Percentiles rank a stretch among this genome's conserved stretches.
These are phyloP conservation scores for Melanerpes aurifrons DNA, from an alignment of 2,113 vertebrate species.

Conservation along the genomic window DNA sequence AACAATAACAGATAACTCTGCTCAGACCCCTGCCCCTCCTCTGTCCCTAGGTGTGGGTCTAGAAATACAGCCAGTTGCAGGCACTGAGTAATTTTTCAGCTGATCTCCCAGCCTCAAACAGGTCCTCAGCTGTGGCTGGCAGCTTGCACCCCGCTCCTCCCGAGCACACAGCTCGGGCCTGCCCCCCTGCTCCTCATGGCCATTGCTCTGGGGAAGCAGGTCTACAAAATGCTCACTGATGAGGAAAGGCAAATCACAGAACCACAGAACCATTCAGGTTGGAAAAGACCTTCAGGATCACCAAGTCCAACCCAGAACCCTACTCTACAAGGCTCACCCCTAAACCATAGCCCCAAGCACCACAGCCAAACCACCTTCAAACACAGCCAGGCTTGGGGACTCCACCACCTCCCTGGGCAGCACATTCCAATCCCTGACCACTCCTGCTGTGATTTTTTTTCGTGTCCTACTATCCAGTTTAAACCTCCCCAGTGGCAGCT, in stretches of 20 bases:
- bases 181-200: background rate
- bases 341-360: too few relatives aligned
- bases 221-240: conserved; percentile 17
- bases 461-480: too few relatives aligned
- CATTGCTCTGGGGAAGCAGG: background rate
- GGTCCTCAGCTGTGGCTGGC: background rate
- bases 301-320: too few relatives aligned
- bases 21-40: background rate
- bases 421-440: too few relatives aligned
- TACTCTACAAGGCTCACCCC: too few relatives aligned
- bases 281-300: too few relatives aligned
- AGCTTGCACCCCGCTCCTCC: background rate
- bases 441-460: too few relatives aligned
- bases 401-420: too few relatives aligned
- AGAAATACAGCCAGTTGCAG: conserved; percentile 10
- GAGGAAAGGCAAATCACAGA: conserved; percentile 3
- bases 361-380: too few relatives aligned
- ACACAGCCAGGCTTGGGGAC: too few relatives aligned
- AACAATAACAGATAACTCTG: conserved; percentile 16
- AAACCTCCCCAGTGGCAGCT: too few relatives aligned
- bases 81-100: background rate
- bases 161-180: accelerated
- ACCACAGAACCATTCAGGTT: too few relatives aligned
- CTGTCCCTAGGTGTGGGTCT: background rate
- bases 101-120: background rate